Evolutionary conservation across 1,140 invertebrate species (phyloP).

Genomic region (Babylonia areolata): DNA sequence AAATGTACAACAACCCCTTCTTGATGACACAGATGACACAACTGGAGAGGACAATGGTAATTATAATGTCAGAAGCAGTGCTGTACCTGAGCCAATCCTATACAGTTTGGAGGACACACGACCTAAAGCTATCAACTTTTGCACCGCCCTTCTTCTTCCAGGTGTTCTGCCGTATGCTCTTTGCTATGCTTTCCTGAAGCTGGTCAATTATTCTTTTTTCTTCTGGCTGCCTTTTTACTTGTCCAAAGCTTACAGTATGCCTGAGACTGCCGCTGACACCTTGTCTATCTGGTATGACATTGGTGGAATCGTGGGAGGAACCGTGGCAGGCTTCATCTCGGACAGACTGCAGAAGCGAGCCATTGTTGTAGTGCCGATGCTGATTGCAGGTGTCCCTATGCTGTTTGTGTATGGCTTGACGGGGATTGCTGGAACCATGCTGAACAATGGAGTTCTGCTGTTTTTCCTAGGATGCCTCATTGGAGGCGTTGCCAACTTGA

Average conservation of each 20-base stretch:
- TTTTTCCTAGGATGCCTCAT: constrained; percentile 76
- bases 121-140: constrained; percentile 71
- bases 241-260: constrained; percentile 71
- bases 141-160: constrained; percentile 75
- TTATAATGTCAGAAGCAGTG: background rate
- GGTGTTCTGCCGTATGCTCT: constrained; percentile 77
- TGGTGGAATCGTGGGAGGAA: constrained; percentile 77
- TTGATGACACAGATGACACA: background rate
- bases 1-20: background rate
- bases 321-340: constrained; percentile 39
- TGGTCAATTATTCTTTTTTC: constrained; percentile 79
- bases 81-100: background rate
- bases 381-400: constrained; percentile 3
- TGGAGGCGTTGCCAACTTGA: constrained; percentile 77
- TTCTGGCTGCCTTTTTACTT: constrained; percentile 80
- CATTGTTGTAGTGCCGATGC: constrained; percentile 28
- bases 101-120: constrained; percentile 22
- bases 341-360: constrained; percentile 28
- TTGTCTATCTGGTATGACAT: constrained; percentile 78
- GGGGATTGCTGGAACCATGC: background rate
- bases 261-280: constrained; percentile 75
- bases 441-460: constrained; percentile 75
- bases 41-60: background rate
- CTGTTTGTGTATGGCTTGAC: constrained; percentile 31
- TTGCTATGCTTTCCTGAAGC: constrained; percentile 78